Conservation (phyloP, 1,140 invertebrate genomes). For the Acromyrmex echinatior region DNA sequence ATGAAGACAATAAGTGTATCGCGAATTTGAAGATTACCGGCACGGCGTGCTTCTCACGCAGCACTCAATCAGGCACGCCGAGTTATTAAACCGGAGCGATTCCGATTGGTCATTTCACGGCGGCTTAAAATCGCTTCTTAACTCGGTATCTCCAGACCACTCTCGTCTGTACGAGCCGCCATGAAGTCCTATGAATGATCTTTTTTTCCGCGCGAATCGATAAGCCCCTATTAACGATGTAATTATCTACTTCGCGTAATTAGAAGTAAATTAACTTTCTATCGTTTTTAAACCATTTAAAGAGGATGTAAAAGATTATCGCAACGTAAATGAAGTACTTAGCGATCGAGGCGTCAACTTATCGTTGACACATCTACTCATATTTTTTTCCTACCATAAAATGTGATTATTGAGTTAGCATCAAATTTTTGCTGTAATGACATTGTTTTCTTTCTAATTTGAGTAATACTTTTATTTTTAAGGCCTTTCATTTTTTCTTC, state of each 20-base stretch:
- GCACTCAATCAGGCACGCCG: neutral
- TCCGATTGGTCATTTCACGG: constrained; percentile 57
- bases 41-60: neutral
- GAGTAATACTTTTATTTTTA: neutral
- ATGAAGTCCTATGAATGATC: constrained; percentile 26
- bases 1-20: constrained; percentile 42
- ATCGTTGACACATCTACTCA: constrained; percentile 24
- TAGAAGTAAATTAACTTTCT: constrained; percentile 56
- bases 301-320: constrained; percentile 40
- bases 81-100: constrained; percentile 45
- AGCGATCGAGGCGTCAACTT: constrained; percentile 26
- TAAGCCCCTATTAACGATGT: constrained; percentile 44
- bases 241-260: constrained; percentile 52
- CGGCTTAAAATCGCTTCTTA: constrained; percentile 50
- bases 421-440: neutral
- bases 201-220: constrained; percentile 35
- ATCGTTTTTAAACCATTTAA: constrained; percentile 48
- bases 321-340: constrained; percentile 46
- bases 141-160: neutral
- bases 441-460: neutral
- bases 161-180: neutral
- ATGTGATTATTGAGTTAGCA: neutral
- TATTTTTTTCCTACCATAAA: neutral
- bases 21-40: constrained; percentile 56
- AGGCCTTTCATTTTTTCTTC: too few relatives aligned